Conservation (phyloP, 2,113 vertebrate species). For the Mystacornis crossleyi region DNA sequence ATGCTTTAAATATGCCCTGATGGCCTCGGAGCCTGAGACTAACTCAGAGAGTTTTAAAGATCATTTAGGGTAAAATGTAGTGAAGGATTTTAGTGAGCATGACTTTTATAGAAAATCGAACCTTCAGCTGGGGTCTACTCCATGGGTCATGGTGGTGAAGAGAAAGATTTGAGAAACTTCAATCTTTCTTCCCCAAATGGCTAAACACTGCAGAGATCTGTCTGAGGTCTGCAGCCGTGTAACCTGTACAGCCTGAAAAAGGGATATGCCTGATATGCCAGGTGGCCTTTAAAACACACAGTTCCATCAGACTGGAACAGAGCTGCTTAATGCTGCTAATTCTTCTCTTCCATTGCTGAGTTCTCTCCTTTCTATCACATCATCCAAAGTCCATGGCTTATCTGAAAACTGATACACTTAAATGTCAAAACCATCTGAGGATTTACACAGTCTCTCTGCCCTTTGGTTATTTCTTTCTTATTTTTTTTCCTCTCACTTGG, state of each 20-base stretch:
- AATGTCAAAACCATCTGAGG: neutral
- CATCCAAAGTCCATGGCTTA: neutral
- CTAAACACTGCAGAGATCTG: neutral
- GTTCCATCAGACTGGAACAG: neutral
- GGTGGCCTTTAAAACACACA: neutral
- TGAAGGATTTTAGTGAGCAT: neutral
- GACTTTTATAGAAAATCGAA: neutral
- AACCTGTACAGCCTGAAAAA: neutral
- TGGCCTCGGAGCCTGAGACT: neutral
- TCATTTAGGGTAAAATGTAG: neutral
- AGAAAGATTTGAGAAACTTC: neutral
- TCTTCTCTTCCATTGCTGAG: neutral
- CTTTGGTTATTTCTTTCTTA: neutral
- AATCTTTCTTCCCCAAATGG: neutral
- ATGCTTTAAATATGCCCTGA: neutral
- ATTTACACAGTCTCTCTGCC: neutral
- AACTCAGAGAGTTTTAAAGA: neutral
- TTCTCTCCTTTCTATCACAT: neutral
- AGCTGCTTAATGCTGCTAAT: conserved; percentile 7
- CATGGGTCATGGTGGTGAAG: neutral
- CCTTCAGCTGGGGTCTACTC: neutral
- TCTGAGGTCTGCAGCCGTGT: neutral
- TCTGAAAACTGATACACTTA: neutral
- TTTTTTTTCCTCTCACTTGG: neutral
- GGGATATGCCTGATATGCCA: neutral